Conservation (phyloP, 2,888 invertebrate genomes). For the Druceiella hillmani region DNA sequence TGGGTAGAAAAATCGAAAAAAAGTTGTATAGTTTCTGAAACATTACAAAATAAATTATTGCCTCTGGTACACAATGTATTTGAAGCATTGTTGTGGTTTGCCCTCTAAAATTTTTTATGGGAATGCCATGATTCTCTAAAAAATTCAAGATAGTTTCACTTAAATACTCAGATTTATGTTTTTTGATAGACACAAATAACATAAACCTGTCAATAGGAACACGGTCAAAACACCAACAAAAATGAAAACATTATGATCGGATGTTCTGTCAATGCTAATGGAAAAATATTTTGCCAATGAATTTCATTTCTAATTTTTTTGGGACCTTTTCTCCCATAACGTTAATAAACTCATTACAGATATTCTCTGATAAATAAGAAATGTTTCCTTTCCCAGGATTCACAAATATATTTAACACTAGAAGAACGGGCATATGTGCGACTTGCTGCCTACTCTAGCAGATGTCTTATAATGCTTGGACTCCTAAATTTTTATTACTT, state of each 20-base stretch:
- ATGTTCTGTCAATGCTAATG: constrained; percentile 23
- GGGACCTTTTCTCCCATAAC: constrained; percentile 23
- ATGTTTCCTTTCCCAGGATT: too few relatives aligned
- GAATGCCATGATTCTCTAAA: too few relatives aligned
- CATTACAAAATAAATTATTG: constrained; percentile 21
- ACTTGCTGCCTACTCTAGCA: too few relatives aligned
- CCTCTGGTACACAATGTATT: constrained; percentile 23
- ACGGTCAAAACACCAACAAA: too few relatives aligned
- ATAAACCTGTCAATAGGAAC: constrained; percentile 25
- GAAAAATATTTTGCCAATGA: constrained; percentile 21
- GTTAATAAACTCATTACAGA: constrained; percentile 25
- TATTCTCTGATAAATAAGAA: constrained; percentile 26
- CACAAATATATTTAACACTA: too few relatives aligned
- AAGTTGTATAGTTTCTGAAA: constrained; percentile 22
- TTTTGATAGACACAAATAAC: constrained; percentile 22
- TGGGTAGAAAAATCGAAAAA: constrained; percentile 22
- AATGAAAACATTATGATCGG: too few relatives aligned
- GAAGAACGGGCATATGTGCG: too few relatives aligned
- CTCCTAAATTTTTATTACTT: too few relatives aligned
- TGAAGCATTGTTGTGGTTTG: constrained; percentile 26
- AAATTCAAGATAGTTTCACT: constrained; percentile 2
- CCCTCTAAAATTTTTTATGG: constrained; percentile 20
- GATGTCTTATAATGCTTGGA: too few relatives aligned
- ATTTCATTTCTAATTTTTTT: constrained; percentile 19
- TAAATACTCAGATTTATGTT: constrained; percentile 26